Evolutionary conservation across 92 coral and sea anemone species (phyloP), one percentile per base, ranked within the genome.

Genomic region (Siderastrea siderea): DNA sequence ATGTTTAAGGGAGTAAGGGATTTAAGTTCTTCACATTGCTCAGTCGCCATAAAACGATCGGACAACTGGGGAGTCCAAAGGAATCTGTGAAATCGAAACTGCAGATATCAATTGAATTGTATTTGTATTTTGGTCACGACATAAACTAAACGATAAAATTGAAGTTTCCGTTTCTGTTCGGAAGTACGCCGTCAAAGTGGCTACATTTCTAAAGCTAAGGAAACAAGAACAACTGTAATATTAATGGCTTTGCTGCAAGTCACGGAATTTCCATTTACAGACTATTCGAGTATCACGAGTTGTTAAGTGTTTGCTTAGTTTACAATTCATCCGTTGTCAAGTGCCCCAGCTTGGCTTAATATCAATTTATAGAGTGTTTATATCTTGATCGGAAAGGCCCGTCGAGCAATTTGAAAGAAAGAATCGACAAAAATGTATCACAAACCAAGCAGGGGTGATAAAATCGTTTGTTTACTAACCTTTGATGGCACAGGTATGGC

Each of bases 311-410:
- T 74, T 74, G 52, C 79, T n/a, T 47, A 74, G 47, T 54, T 74
- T 53, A 74, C 81, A 47, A 60, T 80, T 68, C 64, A 47, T 81
- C 86, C n/a, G 86, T 81, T 81, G 86, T 81, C 86, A 69, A 69
- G 86, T 26, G 46, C 38, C 26, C 67, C 62, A 15, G 10, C 2
- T 2, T 4, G 15, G 13, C 62, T 58, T 58, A 15, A 58, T 58
- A 3, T 10, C 62, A 10, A 58, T 58, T 7, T 58, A 53, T 5
- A 53, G 2, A 10, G 7, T 10, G 57, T 53, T 53, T 53, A 38
- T 74, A 59, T 52, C 6, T 50, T 59, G 7, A 74, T 51, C 47
- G 12, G 9, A 67, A 17, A 3, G 26, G 38, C 46, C 38, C 59
- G 38, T 57, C 0, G 26, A 45, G 58, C 51, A 9, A 17, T 76